A percentile compares a stretch with the other conserved stretches of the same genome.
Conservation (phyloP, 2,888 invertebrate species). For the Gisinianus flammeolus region DNA sequence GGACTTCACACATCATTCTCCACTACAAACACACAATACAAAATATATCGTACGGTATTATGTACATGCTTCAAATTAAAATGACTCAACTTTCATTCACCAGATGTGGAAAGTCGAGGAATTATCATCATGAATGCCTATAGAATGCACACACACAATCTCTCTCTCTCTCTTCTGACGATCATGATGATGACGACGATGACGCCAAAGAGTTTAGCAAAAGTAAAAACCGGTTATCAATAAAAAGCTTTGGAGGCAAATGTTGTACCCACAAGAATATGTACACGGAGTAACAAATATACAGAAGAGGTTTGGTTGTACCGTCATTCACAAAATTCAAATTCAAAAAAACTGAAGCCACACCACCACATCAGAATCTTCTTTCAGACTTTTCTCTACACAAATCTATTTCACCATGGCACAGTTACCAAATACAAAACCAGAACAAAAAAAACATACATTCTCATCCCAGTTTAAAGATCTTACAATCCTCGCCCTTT, state of each 20-base stretch:
- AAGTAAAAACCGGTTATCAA: slow-evolving; percentile 21
- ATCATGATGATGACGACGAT: slow-evolving; percentile 20
- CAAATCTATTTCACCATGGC: no score
- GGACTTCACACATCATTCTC: background rate
- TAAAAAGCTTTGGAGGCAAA: background rate
- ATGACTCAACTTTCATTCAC: slow-evolving; percentile 37
- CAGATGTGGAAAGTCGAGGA: slow-evolving; percentile 25
- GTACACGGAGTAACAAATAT: background rate
- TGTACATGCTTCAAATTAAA: slow-evolving; percentile 20
- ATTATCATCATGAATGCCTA: slow-evolving; percentile 10
- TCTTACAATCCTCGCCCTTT: no score
- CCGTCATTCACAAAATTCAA: background rate
- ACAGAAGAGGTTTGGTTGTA: background rate
- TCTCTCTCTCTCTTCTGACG: background rate
- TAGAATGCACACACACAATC: background rate
- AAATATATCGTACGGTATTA: background rate
- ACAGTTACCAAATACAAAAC: background rate
- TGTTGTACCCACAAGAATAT: background rate
- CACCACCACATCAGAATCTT: no score
- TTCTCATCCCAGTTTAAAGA: background rate
- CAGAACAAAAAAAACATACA: background rate
- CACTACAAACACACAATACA: background rate
- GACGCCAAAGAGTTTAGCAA: slow-evolving; percentile 17
- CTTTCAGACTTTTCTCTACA: no score
- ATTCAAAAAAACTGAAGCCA: background rate